phyloP scores from a whole-genome alignment of 1,140 invertebrate genomes.

The Drosophila micromelanica region DNA sequence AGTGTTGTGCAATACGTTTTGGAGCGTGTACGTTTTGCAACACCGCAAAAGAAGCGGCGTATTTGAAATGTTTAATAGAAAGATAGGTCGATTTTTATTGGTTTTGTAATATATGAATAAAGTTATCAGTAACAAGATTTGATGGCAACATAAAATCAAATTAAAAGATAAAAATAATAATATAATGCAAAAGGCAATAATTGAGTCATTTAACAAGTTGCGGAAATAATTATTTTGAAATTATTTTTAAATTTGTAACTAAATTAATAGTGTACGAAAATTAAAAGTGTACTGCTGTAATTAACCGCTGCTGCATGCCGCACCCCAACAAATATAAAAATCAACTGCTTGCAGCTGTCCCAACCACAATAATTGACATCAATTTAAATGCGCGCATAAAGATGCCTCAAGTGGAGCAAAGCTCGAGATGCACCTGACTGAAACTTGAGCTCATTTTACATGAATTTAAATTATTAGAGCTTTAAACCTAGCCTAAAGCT shows the following conservation, averaged over 20 bases:
- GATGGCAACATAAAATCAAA: background rate
- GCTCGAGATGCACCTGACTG: constrained; percentile 59
- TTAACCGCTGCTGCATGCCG: background rate
- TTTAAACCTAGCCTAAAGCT: constrained; percentile 20
- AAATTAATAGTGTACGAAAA: background rate
- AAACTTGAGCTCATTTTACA: constrained; percentile 3
- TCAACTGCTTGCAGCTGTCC: constrained; percentile 3
- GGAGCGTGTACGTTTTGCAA: constrained; percentile 5
- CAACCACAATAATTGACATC: constrained; percentile 37
- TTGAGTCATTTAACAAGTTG: background rate
- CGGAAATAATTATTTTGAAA: constrained; percentile 1
- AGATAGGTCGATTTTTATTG: background rate
- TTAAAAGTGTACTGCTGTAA: constrained; percentile 3
- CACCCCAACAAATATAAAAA: constrained; percentile 5
- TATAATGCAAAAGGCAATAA: background rate
- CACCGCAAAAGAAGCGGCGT: background rate
- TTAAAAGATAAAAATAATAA: constrained; percentile 5
- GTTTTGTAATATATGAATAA: background rate
- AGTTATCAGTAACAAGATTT: background rate
- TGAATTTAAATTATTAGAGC: constrained; percentile 20
- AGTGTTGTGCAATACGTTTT: constrained; percentile 8
- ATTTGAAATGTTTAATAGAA: background rate
- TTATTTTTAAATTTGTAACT: background rate
- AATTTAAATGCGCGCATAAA: constrained; percentile 27
- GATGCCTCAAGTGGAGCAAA: constrained; percentile 25